These are phyloP conservation scores for Reinhardtius hippoglossoides DNA, from an alignment of 2,113 vertebrate genomes.

Conservation along the genomic window DNA sequence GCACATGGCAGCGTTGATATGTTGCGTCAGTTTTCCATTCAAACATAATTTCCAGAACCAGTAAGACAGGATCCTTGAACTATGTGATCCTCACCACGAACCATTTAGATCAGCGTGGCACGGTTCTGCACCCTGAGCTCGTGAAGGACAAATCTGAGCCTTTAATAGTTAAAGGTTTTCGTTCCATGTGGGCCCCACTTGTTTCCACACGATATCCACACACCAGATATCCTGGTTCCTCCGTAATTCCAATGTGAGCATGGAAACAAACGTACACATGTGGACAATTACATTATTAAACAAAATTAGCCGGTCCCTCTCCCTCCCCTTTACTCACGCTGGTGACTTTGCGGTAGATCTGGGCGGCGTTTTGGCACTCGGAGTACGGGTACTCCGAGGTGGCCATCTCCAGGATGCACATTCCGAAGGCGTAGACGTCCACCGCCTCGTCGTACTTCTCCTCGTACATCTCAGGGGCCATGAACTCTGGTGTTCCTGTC, in stretches of 20 bases:
- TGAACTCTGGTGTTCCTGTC: conserved; percentile 97
- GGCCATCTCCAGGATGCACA: conserved; percentile 99
- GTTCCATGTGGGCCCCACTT: background rate
- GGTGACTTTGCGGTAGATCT: conserved; percentile 99
- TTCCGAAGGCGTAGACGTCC: conserved; percentile 97
- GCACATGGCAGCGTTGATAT: background rate
- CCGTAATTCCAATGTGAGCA: conserved; percentile 20
- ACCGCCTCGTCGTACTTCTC: conserved; percentile 98
- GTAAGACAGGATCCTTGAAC: conserved; percentile 6
- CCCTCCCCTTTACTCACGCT: conserved; percentile 85
- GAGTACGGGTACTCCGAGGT: conserved; percentile 98
- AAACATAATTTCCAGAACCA: background rate
- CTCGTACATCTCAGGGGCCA: conserved; percentile 99
- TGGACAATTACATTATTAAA: conserved; percentile 43
- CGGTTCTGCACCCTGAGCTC: conserved; percentile 9
- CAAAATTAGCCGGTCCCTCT: background rate
- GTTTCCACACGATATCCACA: conserved; percentile 44
- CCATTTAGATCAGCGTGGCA: background rate
- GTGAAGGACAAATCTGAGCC: conserved; percentile 27
- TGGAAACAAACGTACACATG: conserved; percentile 37
- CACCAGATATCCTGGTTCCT: conserved; percentile 24
- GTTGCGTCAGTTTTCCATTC: background rate
- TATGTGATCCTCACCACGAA: background rate
- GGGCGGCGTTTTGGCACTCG: conserved; percentile 97
- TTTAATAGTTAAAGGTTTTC: conserved; percentile 31